Evolutionary conservation across 2,888 invertebrate species (phyloP), one percentile per base, ranked within the genome.

Genomic region (Diarsia mendica): DNA sequence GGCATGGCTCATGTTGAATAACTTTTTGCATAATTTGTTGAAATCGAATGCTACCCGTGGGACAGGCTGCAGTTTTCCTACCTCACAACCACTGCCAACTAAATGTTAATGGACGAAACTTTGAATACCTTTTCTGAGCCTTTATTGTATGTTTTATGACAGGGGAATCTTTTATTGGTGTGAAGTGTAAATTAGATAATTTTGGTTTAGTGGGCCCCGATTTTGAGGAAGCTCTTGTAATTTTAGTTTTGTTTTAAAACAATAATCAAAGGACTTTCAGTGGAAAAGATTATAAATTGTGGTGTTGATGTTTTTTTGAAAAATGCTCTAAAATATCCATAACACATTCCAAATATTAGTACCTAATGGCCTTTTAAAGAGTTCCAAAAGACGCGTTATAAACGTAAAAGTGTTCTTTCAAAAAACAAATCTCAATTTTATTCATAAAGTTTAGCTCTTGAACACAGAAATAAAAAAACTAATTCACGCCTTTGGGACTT

Each of bases 21-120:
- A 89, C 82, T 88, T 90, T 88, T 82, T 87, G 85, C 84, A 89
- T 88, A 89, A 88, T 89, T 89, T 88, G 85, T 83, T 88, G 83
- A 85, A 88, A 88, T 90, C 88, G 87, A 87, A 89, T 85, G 83
- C 83, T 75, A 68, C 89, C 87, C 86, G 51, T 20, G 89, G 86
- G 89, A 83, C 20, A 23, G 46, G 51, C n/a, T n/a, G n/a, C 46
- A 33, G 85, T 89, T 85, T 75, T 84, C 83, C 86, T 85, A 88
- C 70, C 72, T 10, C 74, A 73, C 74, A 78, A 84, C 68, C 67
- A 70, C 82, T 77, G 82, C 75, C 63, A 85, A 87, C 89, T 89
- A 89, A 89, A 89, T 88, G 85, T 88, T 89, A 89, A 88, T 85
- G 44, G 28, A 48, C n/a, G 9, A 15, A 64, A 71, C 44, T 68